phyloP scores from a whole-genome alignment of 2,797 vertebrate genomes.

The Naso thynnoides region DNA sequence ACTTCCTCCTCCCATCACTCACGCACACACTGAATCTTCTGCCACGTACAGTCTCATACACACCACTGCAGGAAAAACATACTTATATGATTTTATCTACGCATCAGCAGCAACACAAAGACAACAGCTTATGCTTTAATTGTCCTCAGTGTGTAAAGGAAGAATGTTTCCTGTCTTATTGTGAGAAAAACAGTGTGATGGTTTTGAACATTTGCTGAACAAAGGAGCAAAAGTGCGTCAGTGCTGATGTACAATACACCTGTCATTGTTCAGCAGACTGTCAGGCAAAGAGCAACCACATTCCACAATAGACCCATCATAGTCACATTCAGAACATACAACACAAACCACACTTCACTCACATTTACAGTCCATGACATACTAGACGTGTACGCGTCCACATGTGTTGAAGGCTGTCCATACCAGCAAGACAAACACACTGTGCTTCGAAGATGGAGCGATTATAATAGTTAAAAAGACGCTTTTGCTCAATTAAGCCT shows the following conservation, averaged over 20 bases:
- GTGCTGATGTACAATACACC: constrained; percentile 57
- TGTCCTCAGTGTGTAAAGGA: constrained; percentile 18
- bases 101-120: neutral
- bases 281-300: constrained; percentile 44
- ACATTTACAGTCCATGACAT: constrained; percentile 16
- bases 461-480: neutral
- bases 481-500: neutral
- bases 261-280: constrained; percentile 57
- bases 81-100: constrained; percentile 1
- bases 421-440: constrained; percentile 13
- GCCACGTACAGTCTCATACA: constrained; percentile 5
- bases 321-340: constrained; percentile 35
- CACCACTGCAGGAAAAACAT: neutral
- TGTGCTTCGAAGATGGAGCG: neutral
- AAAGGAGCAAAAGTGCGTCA: constrained; percentile 53
- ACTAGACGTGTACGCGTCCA: constrained; percentile 20
- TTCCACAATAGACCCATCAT: constrained; percentile 46
- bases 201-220: constrained; percentile 65
- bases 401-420: neutral
- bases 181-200: constrained; percentile 57
- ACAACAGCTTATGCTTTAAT: constrained; percentile 24
- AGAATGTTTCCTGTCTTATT: constrained; percentile 28
- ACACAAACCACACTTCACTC: constrained; percentile 17
- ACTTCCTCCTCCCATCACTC: constrained; percentile 55
- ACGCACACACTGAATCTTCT: constrained; percentile 27